Evolutionary conservation across 2,888 invertebrate species (phyloP).

Genomic region (Epistrophe grossulariae): DNA sequence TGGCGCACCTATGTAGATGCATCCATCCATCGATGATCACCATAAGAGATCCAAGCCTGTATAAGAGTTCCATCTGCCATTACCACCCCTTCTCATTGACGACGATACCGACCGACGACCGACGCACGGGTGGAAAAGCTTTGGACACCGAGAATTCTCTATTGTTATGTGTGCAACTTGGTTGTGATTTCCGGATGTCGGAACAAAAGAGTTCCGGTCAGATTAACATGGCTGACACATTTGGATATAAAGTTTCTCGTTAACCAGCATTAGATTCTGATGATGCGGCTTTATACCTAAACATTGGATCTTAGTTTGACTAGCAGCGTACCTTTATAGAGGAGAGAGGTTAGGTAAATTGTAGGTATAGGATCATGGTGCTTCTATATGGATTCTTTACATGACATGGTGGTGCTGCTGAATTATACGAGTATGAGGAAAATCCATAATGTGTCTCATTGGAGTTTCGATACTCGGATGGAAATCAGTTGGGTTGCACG

Average conservation of each 20-base stretch:
- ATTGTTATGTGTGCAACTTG: conserved; percentile 66
- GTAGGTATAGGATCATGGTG: conserved; percentile 4
- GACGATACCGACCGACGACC: too few species aligned
- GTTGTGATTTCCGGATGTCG: conserved; percentile 77
- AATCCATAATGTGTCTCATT: conserved; percentile 74
- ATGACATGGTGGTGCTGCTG: conserved; percentile 29
- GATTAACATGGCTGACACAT: conserved; percentile 76
- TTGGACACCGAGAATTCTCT: conserved; percentile 12
- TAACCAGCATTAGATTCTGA: conserved; percentile 58
- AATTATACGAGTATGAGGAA: conserved; percentile 43
- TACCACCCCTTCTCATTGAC: background rate
- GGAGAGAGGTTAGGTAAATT: background rate
- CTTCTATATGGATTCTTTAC: conserved; percentile 10
- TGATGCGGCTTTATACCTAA: conserved; percentile 10
- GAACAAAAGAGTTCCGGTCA: conserved; percentile 80
- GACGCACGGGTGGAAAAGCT: conserved; percentile 30
- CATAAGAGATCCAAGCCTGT: conserved; percentile 28
- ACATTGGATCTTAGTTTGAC: conserved; percentile 6
- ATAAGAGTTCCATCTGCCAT: conserved; percentile 8
- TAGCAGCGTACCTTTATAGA: background rate
- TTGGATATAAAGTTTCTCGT: conserved; percentile 64
- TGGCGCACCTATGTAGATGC: conserved; percentile 58
- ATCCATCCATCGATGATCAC: conserved; percentile 36
- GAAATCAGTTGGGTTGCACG: conserved; percentile 67
- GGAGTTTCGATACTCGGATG: conserved; percentile 51